Base-by-base conservation (phyloP, 1,140 invertebrate species). In the Drosophila pruinosa region DNA sequence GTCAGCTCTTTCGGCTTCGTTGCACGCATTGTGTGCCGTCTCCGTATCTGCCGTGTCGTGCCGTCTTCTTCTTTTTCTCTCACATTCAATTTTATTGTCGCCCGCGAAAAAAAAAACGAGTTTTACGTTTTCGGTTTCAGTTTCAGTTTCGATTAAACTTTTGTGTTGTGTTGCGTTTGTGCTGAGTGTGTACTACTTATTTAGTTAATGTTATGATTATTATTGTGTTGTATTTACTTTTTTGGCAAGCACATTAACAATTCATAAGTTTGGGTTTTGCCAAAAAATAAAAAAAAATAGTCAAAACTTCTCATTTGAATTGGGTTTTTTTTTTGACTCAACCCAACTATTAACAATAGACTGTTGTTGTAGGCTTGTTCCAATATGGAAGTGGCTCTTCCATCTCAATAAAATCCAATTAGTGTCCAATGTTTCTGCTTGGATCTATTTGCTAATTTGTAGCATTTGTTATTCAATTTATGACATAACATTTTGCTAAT, bases 1-100 rank as follows among this genome's bases (percentile, higher is more conserved):
- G 74, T 82, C 83, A 78, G 68, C 45, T 76, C 82, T 72, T 82
- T 88, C 43, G 75, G 62, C 73, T 68, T 41, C 43, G 77, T 75
- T 86, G 71, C 81, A 89, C 78, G 83, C 75, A 57, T 72, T 48
- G 21, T 54, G 47, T 28, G 24, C 48, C 21, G 19, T 36, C 45
- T 75, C 48, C 21, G 21, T 45, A 26, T 34, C 52, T 50, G 71
- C 48, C 21, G 21, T 45, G 22, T 34, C 52, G 45, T 63, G 69
- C 65, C 53, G 54, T 22, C 43, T 50, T 28, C 47, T 15, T 4
- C 45, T 50, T 10, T 15, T 50, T 19, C 62, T 38, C 61, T 14
- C 15, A 52, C 59, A 17, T 48, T 24, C 43, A 64, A 15, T 43
- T 57, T 50, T 67, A 58, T 58, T 41, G 47, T 34, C 17, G 63